Evolutionary conservation across 2,888 invertebrate species (phyloP).

Genomic region (Nomada hirtipes): DNA sequence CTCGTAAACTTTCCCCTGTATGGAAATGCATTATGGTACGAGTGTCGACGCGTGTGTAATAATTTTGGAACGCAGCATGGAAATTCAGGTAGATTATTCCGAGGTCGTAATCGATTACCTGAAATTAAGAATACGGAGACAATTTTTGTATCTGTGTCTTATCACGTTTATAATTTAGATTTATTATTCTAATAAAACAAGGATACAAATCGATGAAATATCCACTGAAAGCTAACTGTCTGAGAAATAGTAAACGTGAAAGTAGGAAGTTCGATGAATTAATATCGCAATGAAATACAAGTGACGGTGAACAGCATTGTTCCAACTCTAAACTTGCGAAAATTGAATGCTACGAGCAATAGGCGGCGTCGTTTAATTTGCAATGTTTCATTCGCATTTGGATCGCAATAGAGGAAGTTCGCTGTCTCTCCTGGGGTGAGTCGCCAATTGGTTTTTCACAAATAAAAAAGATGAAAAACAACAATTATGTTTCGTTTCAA

Average conservation of each 20-base stretch:
- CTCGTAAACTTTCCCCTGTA: neutral
- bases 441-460: neutral
- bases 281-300: constrained; percentile 5
- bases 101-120: neutral
- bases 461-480: neutral
- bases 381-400: neutral
- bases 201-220: neutral
- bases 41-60: neutral
- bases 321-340: neutral
- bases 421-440: neutral
- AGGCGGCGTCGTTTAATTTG: neutral
- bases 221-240: neutral
- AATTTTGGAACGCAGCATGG: neutral
- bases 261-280: neutral
- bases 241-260: neutral
- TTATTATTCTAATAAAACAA: too few relatives aligned
- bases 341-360: neutral
- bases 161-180: too few relatives aligned
- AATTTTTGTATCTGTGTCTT: too few relatives aligned
- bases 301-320: neutral
- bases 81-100: neutral
- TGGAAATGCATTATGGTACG: neutral
- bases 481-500: neutral
- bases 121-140: too few relatives aligned
- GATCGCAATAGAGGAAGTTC: neutral